phyloP scores from a whole-genome alignment of 2,797 vertebrate genomes.

The Aselliscus stoliczkanus region DNA sequence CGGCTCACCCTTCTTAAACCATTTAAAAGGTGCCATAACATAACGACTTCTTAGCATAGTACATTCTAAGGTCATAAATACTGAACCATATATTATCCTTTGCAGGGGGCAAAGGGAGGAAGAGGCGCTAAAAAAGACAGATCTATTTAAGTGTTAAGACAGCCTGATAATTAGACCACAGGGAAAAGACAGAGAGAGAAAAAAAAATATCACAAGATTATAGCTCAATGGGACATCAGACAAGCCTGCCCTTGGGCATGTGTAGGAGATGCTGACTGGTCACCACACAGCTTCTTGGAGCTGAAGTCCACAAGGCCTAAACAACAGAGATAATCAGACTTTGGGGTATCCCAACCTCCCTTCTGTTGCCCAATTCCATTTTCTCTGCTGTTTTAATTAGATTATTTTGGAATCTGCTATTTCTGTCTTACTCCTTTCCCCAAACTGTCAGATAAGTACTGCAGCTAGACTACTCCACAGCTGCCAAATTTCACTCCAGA shows the following conservation, averaged over 20 bases:
- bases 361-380: constrained; percentile 19
- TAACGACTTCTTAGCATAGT: background rate
- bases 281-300: background rate
- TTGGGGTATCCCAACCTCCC: background rate
- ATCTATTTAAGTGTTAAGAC: background rate
- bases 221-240: background rate
- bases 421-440: constrained; percentile 68
- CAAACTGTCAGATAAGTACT: constrained; percentile 65
- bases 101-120: background rate
- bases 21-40: background rate
- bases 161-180: constrained; percentile 4
- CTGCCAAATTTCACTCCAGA: constrained; percentile 64
- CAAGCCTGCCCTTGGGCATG: background rate
- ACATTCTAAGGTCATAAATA: background rate
- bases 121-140: background rate
- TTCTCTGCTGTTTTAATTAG: constrained; percentile 65
- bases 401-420: constrained; percentile 75
- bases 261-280: background rate
- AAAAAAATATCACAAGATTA: background rate
- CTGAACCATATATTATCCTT: background rate
- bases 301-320: background rate
- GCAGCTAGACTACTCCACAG: constrained; percentile 53
- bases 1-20: background rate
- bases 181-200: background rate
- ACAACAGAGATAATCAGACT: background rate